Evolutionary conservation across 2,113 vertebrate species (phyloP).

Genomic region (Brachyhypopomus occidentalis): DNA sequence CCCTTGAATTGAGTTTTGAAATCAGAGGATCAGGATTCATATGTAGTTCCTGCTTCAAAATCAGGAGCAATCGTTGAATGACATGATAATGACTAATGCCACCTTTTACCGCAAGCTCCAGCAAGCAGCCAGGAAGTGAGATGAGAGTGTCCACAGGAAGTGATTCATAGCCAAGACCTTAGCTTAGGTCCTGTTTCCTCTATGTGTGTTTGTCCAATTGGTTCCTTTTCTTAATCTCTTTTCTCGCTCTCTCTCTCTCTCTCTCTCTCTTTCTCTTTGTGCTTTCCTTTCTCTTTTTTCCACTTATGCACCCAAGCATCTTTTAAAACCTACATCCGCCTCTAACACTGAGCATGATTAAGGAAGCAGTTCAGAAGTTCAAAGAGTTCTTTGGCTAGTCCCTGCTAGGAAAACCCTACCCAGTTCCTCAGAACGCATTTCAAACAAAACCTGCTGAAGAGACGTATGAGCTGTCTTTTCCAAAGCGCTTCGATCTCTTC

Average conservation of each 20-base stretch:
- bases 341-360: background rate
- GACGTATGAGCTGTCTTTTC: background rate
- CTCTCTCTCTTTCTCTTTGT: background rate
- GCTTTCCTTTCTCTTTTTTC: background rate
- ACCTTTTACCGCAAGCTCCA: constrained; percentile 24
- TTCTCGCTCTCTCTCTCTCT: background rate
- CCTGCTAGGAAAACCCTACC: background rate
- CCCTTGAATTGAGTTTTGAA: background rate
- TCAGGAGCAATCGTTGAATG: background rate
- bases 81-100: constrained; percentile 23
- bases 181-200: constrained; percentile 28
- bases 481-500: background rate
- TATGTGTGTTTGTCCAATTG: background rate
- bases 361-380: background rate
- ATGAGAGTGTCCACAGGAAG: constrained; percentile 20
- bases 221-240: background rate
- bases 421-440: constrained; percentile 2
- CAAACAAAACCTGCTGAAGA: constrained; percentile 5
- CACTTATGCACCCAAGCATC: background rate
- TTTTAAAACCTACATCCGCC: background rate
- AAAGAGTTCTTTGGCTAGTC: constrained; percentile 16
- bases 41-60: background rate
- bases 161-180: constrained; percentile 39
- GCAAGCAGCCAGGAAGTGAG: constrained; percentile 32
- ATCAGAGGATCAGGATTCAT: background rate